phyloP scores from a whole-genome alignment of 2,113 vertebrate genomes.

The Mohoua ochrocephala region DNA sequence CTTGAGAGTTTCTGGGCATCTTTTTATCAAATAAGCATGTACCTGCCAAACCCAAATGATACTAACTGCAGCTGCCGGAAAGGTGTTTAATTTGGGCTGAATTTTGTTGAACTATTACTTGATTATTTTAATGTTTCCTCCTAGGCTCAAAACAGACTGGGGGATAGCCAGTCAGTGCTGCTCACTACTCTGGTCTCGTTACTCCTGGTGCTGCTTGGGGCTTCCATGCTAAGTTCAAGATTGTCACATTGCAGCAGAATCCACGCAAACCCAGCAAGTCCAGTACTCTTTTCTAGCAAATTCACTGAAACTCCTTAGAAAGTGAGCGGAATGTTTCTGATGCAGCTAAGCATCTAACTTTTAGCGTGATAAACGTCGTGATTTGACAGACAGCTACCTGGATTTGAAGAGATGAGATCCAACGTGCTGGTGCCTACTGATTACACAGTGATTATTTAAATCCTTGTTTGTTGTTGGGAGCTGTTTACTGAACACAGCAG shows the following conservation, averaged over 20 bases:
- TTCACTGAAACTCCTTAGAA: not conserved
- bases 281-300: not conserved
- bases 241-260: not conserved
- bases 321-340: not conserved
- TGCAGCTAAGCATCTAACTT: not conserved
- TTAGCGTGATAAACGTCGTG: not conserved
- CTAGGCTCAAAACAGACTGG: not conserved
- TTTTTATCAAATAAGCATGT: not conserved
- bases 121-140: not conserved
- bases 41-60: not conserved
- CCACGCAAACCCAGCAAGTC: not conserved
- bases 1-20: not conserved
- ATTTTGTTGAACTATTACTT: not conserved
- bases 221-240: not conserved
- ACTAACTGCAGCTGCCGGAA: not conserved
- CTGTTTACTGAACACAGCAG: slow-evolving; percentile 58
- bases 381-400: slow-evolving; percentile 49
- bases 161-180: not conserved
- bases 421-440: slow-evolving; percentile 56
- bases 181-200: not conserved
- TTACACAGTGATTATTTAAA: slow-evolving; percentile 73
- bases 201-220: not conserved
- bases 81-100: not conserved
- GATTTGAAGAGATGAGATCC: slow-evolving; percentile 40
- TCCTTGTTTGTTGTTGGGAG: slow-evolving; percentile 58